A percentile compares a stretch with the other conserved stretches of the same genome.
Conservation (phyloP, 2,888 invertebrate genomes). For the Hypomecis punctinalis region DNA sequence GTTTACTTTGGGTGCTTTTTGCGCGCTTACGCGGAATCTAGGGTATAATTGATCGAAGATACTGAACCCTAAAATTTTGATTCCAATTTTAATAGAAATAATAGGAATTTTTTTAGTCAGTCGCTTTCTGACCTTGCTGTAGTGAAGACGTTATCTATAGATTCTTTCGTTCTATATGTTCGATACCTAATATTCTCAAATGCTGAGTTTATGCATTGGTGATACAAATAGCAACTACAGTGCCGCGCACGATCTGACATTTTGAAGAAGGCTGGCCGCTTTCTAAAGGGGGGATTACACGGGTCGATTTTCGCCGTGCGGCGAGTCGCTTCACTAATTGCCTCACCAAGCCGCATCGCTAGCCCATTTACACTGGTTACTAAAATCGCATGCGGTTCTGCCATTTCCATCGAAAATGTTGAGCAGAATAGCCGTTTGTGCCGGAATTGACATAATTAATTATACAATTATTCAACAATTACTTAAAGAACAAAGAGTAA, state of each 20-base stretch:
- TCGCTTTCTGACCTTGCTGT: too few relatives aligned
- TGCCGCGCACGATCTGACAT: too few relatives aligned
- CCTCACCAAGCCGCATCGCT: slow-evolving; percentile 48
- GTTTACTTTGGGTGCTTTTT: slow-evolving; percentile 7
- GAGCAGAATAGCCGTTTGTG: slow-evolving; percentile 50
- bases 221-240: too few relatives aligned
- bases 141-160: too few relatives aligned
- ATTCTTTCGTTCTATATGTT: too few relatives aligned
- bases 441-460: slow-evolving; percentile 41
- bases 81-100: too few relatives aligned
- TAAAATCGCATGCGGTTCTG: slow-evolving; percentile 57
- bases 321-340: slow-evolving; percentile 13
- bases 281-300: slow-evolving; percentile 45
- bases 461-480: slow-evolving; percentile 44
- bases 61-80: too few relatives aligned
- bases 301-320: slow-evolving; percentile 54
- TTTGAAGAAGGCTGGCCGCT: too few relatives aligned
- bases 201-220: too few relatives aligned
- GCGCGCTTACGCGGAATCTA: background rate
- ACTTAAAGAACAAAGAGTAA: slow-evolving; percentile 45
- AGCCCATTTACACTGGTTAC: slow-evolving; percentile 55
- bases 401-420: slow-evolving; percentile 53
- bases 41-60: slow-evolving; percentile 3
- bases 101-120: too few relatives aligned
- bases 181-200: too few relatives aligned